phyloP scores from a whole-genome alignment of 37 sponge, comb jelly and placozoan species.

The Spongia lamella region DNA sequence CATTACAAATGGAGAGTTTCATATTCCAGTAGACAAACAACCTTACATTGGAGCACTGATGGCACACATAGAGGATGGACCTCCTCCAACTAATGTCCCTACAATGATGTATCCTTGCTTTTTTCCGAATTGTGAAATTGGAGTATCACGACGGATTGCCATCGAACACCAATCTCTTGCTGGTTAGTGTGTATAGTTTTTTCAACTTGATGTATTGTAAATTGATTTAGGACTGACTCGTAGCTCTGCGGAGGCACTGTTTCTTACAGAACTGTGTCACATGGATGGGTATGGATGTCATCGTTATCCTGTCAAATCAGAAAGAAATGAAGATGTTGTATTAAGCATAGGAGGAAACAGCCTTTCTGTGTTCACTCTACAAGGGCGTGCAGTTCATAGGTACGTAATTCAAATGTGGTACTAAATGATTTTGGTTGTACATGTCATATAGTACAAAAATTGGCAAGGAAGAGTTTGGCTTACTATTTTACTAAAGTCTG shows the following conservation, averaged over 20 bases:
- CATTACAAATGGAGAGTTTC: slow-evolving; percentile 46
- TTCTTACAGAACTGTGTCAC: too few species aligned
- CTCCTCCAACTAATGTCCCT: neutral
- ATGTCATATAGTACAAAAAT: too few species aligned
- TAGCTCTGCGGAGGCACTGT: too few species aligned
- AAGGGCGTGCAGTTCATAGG: neutral
- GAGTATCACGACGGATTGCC: slow-evolving; percentile 52
- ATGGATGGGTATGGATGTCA: too few species aligned
- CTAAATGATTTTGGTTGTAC: neutral
- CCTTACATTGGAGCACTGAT: slow-evolving; percentile 50
- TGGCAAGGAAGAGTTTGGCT: too few species aligned
- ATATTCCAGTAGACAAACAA: slow-evolving; percentile 30
- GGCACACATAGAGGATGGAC: slow-evolving; percentile 66
- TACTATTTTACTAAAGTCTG: too few species aligned
- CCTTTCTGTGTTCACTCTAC: too few species aligned
- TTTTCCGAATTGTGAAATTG: slow-evolving; percentile 65
- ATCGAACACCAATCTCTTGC: slow-evolving; percentile 64
- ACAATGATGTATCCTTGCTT: slow-evolving; percentile 57
- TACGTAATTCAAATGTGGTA: slow-evolving; percentile 3
- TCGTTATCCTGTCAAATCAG: too few species aligned
- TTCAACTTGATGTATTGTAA: too few species aligned
- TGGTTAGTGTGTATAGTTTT: slow-evolving; percentile 31
- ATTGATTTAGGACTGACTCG: neutral
- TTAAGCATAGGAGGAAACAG: too few species aligned
- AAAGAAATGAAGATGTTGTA: too few species aligned